Conservation (phyloP, 1,140 invertebrate species). For the Melipona quadrifasciata region DNA sequence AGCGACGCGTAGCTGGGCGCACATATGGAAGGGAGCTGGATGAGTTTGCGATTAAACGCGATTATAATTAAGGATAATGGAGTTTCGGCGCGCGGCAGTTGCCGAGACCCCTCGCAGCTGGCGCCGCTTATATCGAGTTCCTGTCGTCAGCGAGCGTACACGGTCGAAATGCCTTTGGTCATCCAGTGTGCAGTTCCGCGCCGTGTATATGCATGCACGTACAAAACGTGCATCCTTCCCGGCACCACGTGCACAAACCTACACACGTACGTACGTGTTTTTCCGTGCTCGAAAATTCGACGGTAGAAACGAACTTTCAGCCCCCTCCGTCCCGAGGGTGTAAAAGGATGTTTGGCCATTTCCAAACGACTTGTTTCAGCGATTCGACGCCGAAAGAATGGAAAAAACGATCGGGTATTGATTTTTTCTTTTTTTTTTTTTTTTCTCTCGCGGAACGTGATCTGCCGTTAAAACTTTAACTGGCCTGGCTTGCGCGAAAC, state of each 20-base stretch:
- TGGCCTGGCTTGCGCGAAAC: no score
- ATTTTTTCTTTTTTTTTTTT: background rate
- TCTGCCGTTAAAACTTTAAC: no score
- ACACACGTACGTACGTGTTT: background rate
- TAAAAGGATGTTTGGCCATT: background rate
- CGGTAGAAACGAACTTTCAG: background rate
- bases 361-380: background rate
- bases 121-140: slow-evolving; percentile 63
- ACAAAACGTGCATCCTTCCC: slow-evolving; percentile 15
- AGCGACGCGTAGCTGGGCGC: slow-evolving; percentile 25
- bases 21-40: slow-evolving; percentile 52
- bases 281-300: background rate
- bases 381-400: background rate
- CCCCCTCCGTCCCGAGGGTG: background rate
- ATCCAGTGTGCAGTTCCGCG: slow-evolving; percentile 19
- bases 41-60: slow-evolving; percentile 78
- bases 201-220: background rate
- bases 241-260: background rate
- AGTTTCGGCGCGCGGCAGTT: slow-evolving; percentile 73
- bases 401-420: background rate
- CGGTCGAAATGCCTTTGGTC: slow-evolving; percentile 58
- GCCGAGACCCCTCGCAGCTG: slow-evolving; percentile 61
- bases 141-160: slow-evolving; percentile 44
- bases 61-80: slow-evolving; percentile 80
- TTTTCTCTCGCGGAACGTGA: background rate